Evolutionary conservation across 2,888 invertebrate species (phyloP), one percentile per base, ranked within the genome.

Genomic region (Nemoura dubitans): DNA sequence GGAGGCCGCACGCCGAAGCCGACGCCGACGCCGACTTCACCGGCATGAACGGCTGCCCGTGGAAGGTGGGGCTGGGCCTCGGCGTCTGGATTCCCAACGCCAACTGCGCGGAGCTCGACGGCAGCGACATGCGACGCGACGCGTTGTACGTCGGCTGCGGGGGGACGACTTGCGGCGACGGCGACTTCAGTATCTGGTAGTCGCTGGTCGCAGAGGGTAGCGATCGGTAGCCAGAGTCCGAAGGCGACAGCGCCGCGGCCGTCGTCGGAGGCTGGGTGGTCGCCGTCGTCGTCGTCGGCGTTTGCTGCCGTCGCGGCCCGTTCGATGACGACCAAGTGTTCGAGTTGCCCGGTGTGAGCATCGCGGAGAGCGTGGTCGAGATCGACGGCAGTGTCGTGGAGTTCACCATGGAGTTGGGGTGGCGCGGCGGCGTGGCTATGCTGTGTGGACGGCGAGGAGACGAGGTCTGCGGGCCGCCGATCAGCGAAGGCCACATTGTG

Each of bases 51-150:
- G 92, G 92, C n/a, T 94, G 90, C 7, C 94, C 94, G 89, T 94
- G 94, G 90, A 94, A 94, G 0, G 94, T 94, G 0, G 94, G 94
- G 86, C 94, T 94, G 0, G 94, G 93, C 89, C 94, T 93, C n/a
- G 94, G 94, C 1, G 92, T 91, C 84, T 90, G 91, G 86, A 92
- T 92, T 0, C 92, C 91, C n/a, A 92, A 91, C 6, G 93, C 91
- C 25, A 93, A 93, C 88, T 92, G 92, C 0, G 92, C 91, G 26
- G 92, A 91, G 25, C 86, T 82, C 43, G 87, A 77, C 21, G 94
- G 94, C 88, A 94, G 90, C 0, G 94, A 94, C 29, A 94, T 89
- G 83, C 94, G 91, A 10, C 88, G 76, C 28, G 86, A 42, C 26
- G 87, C 77, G 2, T 78, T 30, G 59, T 16, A 36, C 25, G 82